These are phyloP conservation scores for Oreamnos americanus DNA, from an alignment of 2,113 vertebrate genomes.

Conservation along the genomic window DNA sequence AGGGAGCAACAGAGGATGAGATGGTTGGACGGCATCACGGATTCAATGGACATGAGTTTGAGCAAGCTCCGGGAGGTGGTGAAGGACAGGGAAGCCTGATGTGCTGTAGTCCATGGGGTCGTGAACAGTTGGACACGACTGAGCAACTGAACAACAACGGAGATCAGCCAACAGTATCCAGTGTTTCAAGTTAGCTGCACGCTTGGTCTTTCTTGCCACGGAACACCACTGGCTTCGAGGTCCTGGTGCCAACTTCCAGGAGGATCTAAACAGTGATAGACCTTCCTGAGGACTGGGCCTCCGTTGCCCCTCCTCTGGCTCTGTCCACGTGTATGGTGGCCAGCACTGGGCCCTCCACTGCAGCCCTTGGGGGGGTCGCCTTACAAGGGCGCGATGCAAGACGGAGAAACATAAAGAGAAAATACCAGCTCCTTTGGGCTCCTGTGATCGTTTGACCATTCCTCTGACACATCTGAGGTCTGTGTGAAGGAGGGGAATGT, in stretches of 20 bases:
- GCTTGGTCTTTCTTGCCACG: rapidly evolving
- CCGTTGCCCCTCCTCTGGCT: not conserved
- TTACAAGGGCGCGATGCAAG: not conserved
- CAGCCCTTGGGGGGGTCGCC: not conserved
- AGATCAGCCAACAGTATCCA: rapidly evolving
- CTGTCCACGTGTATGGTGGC: rapidly evolving
- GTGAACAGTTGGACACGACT: not conserved
- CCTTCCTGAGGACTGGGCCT: rapidly evolving
- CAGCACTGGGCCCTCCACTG: rapidly evolving
- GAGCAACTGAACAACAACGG: rapidly evolving
- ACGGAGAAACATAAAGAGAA: slow-evolving; percentile 57
- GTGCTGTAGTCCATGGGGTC: not conserved
- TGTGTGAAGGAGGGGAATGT: slow-evolving; percentile 6
- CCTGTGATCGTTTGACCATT: slow-evolving; percentile 48
- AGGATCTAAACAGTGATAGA: not conserved
- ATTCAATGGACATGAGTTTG: not conserved
- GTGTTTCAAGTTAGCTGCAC: rapidly evolving
- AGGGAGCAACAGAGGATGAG: not conserved
- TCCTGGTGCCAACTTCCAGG: not conserved
- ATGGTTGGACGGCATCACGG: not conserved
- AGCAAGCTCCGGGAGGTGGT: not conserved
- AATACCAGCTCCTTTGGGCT: slow-evolving; percentile 48
- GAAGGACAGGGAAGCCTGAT: not conserved
- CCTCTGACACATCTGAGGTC: slow-evolving; percentile 59
- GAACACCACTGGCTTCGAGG: rapidly evolving